Percentiles rank a stretch among this genome's conserved stretches.
These are phyloP conservation scores for Pimpla rufipes DNA, from an alignment of 2,888 invertebrate genomes.

Conservation along the genomic window DNA sequence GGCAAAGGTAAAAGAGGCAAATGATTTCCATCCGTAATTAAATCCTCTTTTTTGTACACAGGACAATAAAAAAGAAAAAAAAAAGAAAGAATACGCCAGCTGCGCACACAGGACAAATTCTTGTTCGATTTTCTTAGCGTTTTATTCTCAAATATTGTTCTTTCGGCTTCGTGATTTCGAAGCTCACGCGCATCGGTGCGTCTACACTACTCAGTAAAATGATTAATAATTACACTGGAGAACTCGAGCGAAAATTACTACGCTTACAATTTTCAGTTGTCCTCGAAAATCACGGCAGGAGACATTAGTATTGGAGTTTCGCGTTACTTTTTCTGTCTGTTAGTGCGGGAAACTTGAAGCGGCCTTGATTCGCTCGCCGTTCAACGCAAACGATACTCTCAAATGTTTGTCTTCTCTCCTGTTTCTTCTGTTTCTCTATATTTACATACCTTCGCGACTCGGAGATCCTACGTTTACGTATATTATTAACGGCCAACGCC, in stretches of 20 bases:
- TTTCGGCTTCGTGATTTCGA: constrained; percentile 16
- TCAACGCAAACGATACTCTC: constrained; percentile 45
- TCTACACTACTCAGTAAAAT: constrained; percentile 60
- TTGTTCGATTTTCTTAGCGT: constrained; percentile 40
- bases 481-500: constrained; percentile 53
- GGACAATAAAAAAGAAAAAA: not conserved
- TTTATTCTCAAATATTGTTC: constrained; percentile 61
- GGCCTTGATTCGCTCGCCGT: no score
- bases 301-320: constrained; percentile 31
- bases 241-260: constrained; percentile 38
- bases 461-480: constrained; percentile 56
- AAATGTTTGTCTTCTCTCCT: constrained; percentile 17
- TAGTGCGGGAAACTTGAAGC: constrained; percentile 53
- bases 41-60: constrained; percentile 6
- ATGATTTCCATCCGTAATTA: constrained; percentile 51
- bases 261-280: constrained; percentile 47
- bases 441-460: constrained; percentile 51
- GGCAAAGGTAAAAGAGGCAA: constrained; percentile 83
- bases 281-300: constrained; percentile 48
- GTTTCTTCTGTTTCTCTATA: constrained; percentile 44
- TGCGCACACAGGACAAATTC: not conserved
- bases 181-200: constrained; percentile 52
- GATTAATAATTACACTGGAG: constrained; percentile 49
- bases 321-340: constrained; percentile 19
- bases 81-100: not conserved